Evolutionary conservation across 2,888 invertebrate genomes (phyloP).

Genomic region (Punctoribates punctum): DNA sequence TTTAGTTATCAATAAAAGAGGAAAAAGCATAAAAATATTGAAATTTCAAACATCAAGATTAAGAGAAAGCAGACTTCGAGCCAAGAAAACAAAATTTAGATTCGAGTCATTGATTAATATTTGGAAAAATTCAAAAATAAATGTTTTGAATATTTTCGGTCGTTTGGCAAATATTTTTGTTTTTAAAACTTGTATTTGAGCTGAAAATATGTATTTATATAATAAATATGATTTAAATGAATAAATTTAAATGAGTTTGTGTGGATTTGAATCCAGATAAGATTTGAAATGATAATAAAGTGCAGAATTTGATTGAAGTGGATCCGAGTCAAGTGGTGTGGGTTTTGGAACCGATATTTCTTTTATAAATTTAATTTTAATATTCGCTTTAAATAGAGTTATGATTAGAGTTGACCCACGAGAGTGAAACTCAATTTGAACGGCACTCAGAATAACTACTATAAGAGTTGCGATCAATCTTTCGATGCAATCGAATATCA

Average conservation of each 20-base stretch:
- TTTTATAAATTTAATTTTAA: slow-evolving; percentile 23
- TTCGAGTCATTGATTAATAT: too few species aligned
- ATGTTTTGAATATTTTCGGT: too few species aligned
- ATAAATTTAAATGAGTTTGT: not conserved
- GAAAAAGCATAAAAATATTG: too few species aligned
- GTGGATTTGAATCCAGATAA: not conserved
- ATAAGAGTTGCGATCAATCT: slow-evolving; percentile 15
- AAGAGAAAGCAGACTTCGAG: too few species aligned
- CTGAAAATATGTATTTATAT: not conserved
- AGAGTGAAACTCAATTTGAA: slow-evolving; percentile 30
- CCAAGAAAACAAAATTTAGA: too few species aligned
- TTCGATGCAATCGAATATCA: slow-evolving; percentile 25
- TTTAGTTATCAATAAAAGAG: too few species aligned
- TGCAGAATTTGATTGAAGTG: not conserved
- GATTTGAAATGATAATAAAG: slow-evolving; percentile 9
- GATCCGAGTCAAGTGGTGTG: not conserved
- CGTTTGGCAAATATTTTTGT: too few species aligned
- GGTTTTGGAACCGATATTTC: not conserved
- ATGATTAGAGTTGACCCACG: slow-evolving; percentile 33
- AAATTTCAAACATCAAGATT: too few species aligned
- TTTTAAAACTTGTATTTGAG: not conserved
- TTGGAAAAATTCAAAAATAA: too few species aligned
- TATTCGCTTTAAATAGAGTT: slow-evolving; percentile 19
- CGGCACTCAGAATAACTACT: not conserved
- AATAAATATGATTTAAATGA: not conserved